phyloP scores from a whole-genome alignment of 2,113 vertebrate species.

The Erpornis zantholeuca region DNA sequence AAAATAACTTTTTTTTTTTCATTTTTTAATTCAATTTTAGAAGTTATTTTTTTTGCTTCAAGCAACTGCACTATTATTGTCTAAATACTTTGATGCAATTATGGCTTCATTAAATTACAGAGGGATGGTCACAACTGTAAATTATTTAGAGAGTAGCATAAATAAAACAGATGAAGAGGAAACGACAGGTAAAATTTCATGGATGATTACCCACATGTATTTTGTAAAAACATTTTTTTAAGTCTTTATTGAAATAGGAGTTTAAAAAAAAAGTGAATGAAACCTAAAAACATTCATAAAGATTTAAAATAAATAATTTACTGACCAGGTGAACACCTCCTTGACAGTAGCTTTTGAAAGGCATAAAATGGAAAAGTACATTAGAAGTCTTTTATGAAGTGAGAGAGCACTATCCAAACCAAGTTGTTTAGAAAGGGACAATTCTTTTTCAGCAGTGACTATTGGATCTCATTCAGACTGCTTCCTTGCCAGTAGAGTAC shows the following conservation, averaged over 20 bases:
- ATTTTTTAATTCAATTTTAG: rapidly evolving
- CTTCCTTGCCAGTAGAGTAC: not conserved
- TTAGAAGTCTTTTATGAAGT: not conserved
- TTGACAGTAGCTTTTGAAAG: not conserved
- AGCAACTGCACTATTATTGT: not conserved
- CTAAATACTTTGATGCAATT: not conserved
- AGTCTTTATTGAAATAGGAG: not conserved
- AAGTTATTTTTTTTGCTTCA: not conserved
- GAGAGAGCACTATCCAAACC: not conserved
- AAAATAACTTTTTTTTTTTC: not conserved
- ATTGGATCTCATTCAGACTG: not conserved
- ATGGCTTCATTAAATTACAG: not conserved
- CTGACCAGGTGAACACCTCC: not conserved
- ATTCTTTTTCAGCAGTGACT: not conserved
- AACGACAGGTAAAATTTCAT: not conserved
- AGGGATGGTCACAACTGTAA: not conserved
- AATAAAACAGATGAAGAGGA: not conserved
- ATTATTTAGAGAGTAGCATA: not conserved
- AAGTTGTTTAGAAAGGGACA: not conserved
- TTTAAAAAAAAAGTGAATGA: not conserved
- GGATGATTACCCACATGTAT: rapidly evolving
- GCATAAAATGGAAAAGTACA: not conserved
- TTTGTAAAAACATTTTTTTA: not conserved
- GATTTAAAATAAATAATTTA: not conserved
- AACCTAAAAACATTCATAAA: not conserved